Base-by-base conservation (phyloP, 2,113 vertebrate genomes). In the Halcyon malimbica region DNA sequence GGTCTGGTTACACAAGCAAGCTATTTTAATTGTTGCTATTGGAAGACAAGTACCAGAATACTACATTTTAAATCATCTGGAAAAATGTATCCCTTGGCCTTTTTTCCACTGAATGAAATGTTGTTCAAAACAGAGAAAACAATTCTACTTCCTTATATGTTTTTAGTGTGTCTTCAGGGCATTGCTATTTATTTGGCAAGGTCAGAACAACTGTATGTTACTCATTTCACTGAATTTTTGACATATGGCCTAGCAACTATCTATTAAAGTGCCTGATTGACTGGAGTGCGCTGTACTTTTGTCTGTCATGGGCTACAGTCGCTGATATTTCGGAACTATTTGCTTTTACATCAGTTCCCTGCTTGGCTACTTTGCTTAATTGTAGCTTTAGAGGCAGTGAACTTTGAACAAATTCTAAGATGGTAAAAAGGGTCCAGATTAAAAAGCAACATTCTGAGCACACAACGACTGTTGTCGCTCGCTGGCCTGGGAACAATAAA, bases 11-110 rank as follows among this genome's bases (percentile, higher is more conserved):
- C 67, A 83, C 89, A 93, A 96, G 74, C 56, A 89, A 89, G 68
- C 16, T 65, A 59, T 95, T 97, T 92, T 92, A 95, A 96, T 96
- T 96, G 87, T 97, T 97, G 89, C 51, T 81, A 12, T 96, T 97
- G 91, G 95, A 96, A 96, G 87, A 81, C 37, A 87, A 88, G 16
- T 85, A 94, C 92, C 94, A 90, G 83, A 91, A 96, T 95, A 91
- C 79, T 97, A 60, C 79, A 83, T 91, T 69, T 94, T 93, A 94
- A 97, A 93, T 96, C 89, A 93, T 95, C 77, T 78, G 80, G 91
- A 95, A 97, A 97, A 93, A 96, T 95, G 29, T 92, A 85, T 94
- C 95, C 21, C 37, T 97, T 97, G 96, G 94, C 83, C 79, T 81
- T 81, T 93, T 89, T 78, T 92, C 89, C 70, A 63, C n/a, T 65